These are phyloP conservation scores for Herpetotheres cachinnans DNA, from an alignment of 2,113 vertebrate genomes.

Conservation along the genomic window DNA sequence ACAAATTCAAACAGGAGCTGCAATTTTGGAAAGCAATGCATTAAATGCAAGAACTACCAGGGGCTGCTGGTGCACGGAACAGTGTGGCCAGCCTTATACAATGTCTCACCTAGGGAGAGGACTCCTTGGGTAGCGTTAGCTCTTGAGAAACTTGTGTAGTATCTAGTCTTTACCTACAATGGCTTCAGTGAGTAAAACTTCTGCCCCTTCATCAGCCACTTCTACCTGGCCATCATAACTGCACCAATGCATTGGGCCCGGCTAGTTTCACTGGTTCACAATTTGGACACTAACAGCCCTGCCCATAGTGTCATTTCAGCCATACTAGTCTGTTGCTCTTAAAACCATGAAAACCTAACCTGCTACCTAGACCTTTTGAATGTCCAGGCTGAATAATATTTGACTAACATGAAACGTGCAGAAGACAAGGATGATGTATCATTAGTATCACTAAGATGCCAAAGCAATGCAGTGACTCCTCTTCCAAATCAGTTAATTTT, in stretches of 20 bases:
- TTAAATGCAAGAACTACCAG: background rate
- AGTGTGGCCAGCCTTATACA: background rate
- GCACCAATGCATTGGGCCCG: background rate
- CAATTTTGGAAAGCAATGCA: background rate
- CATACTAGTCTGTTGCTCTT: background rate
- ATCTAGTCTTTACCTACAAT: background rate
- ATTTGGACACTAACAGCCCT: background rate
- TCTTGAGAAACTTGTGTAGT: background rate
- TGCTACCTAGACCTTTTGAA: background rate
- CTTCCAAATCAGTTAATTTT: background rate
- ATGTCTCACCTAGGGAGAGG: fast-evolving
- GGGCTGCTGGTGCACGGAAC: background rate
- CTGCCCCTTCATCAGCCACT: background rate
- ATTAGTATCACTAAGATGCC: background rate
- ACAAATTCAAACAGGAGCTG: background rate
- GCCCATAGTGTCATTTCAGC: background rate
- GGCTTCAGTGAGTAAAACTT: background rate
- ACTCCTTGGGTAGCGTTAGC: background rate
- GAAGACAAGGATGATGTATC: background rate
- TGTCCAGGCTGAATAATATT: background rate
- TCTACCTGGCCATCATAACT: background rate
- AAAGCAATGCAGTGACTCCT: background rate
- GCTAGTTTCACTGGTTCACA: background rate
- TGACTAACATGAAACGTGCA: background rate
- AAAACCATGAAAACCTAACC: background rate